phyloP scores from a whole-genome alignment of 2,113 vertebrate species.

The Cervus canadensis region DNA sequence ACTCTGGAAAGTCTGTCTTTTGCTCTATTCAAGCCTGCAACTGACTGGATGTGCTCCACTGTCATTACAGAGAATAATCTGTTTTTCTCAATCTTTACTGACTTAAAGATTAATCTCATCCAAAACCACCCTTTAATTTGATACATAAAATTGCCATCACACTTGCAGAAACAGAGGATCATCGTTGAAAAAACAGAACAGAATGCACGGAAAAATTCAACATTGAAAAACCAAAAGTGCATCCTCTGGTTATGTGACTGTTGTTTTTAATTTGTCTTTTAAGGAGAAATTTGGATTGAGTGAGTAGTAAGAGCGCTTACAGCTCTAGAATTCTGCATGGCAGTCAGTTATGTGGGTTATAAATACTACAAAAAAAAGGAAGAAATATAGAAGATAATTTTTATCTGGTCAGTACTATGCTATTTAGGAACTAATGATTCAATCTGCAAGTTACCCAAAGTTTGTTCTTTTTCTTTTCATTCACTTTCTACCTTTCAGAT shows the following conservation, averaged over 20 bases:
- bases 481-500: neutral
- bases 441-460: neutral
- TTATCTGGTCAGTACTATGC: neutral
- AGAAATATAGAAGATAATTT: neutral
- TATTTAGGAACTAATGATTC: neutral
- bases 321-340: neutral
- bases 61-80: neutral
- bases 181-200: neutral
- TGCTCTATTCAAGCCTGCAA: neutral
- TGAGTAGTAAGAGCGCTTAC: neutral
- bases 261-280: neutral
- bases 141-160: neutral
- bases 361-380: neutral
- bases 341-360: neutral
- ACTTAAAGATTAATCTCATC: neutral
- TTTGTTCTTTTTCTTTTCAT: neutral
- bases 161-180: neutral
- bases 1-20: neutral
- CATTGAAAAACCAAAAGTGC: neutral
- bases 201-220: neutral
- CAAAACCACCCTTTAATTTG: neutral
- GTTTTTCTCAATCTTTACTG: neutral
- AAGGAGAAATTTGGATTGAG: neutral
- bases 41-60: neutral
- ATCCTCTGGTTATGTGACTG: rapidly evolving